phyloP scores from a whole-genome alignment of 30 jellyfish, hydroid and myxozoan genomes.

The Cassiopea xamachana region DNA sequence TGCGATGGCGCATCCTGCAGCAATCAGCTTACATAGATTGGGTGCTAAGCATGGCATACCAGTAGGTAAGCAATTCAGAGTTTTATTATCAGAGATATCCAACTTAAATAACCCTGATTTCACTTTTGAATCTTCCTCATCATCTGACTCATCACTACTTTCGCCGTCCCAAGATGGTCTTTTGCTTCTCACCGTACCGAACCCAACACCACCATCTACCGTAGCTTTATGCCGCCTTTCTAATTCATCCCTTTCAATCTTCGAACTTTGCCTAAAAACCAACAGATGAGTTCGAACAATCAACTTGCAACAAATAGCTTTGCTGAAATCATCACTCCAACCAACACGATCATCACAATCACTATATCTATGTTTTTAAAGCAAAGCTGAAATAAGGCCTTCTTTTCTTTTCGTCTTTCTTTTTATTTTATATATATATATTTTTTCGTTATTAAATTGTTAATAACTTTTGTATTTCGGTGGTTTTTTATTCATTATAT shows the following conservation, averaged over 20 bases:
- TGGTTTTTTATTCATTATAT: too few relatives aligned
- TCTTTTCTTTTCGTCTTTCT: too few relatives aligned
- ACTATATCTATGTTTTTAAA: too few relatives aligned
- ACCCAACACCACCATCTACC: not conserved
- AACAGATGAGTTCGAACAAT: not conserved
- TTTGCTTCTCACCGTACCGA: constrained; percentile 52
- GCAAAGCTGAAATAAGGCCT: too few relatives aligned
- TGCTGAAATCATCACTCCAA: too few relatives aligned
- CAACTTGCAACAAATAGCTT: too few relatives aligned
- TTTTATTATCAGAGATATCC: constrained; percentile 72
- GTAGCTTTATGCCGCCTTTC: not conserved
- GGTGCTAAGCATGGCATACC: constrained; percentile 95
- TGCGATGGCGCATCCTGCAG: constrained; percentile 51
- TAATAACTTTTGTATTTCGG: too few relatives aligned
- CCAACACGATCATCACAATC: too few relatives aligned
- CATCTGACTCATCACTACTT: constrained; percentile 82
- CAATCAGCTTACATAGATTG: constrained; percentile 57
- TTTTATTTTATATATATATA: too few relatives aligned
- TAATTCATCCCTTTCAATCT: not conserved
- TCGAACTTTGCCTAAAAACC: constrained; percentile 17
- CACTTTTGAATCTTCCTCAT: constrained; percentile 62
- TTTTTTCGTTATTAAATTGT: too few relatives aligned
- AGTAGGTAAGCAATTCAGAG: constrained; percentile 57
- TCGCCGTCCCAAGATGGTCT: constrained; percentile 98
- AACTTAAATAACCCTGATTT: constrained; percentile 67